Base-by-base conservation (phyloP, 64 coral and sea anemone genomes). In the Pachyseris speciosa region DNA sequence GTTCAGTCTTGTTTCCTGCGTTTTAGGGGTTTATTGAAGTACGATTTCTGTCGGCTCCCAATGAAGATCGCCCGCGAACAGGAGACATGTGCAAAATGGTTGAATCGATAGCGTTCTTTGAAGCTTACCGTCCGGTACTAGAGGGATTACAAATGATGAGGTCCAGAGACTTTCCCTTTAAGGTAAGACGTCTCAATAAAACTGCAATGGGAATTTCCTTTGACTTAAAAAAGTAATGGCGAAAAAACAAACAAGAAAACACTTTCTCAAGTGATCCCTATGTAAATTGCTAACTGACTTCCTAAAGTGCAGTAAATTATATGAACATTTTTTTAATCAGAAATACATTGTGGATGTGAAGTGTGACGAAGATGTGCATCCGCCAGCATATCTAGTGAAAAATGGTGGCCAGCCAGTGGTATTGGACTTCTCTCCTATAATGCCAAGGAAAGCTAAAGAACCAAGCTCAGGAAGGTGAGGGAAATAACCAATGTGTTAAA, bases 81-180 rank as follows among this genome's bases (percentile, higher is more conserved):
- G 91, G 60, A 69, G 87, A 94, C 22, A 43, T 91, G 22, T 95
- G 85, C 58, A 68, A 95, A 37, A 95, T 95, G 94, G 94, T 95
- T 17, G 94, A 95, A 49, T 91, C 94, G 44, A 95, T 89, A 66
- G 94, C 94, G 7, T 95, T 91, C 68, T 95, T 95, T 91, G 94
- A 91, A 69, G 94, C 88, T 22, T 95, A 95, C 61, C 90, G 73
- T 43, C 94, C 71, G 15, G 87, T 95, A 15, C 64, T 95, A 34
- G 48, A 79, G 37, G 94, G 88, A 53, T 43, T 95, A 26, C 70
- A 87, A 66, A 39, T 71, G 60, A 74, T 36, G 34, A 2, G 36
- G 58, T 20, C 60, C 2, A 36, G 9, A 48, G 75, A 78, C 40
- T 72, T 95, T 27, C 94, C 94, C 20, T 83, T 95, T 4, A 72